These are phyloP conservation scores for Meloidogyne floridensis DNA, from an alignment of 1,140 invertebrate species.

Conservation along the genomic window DNA sequence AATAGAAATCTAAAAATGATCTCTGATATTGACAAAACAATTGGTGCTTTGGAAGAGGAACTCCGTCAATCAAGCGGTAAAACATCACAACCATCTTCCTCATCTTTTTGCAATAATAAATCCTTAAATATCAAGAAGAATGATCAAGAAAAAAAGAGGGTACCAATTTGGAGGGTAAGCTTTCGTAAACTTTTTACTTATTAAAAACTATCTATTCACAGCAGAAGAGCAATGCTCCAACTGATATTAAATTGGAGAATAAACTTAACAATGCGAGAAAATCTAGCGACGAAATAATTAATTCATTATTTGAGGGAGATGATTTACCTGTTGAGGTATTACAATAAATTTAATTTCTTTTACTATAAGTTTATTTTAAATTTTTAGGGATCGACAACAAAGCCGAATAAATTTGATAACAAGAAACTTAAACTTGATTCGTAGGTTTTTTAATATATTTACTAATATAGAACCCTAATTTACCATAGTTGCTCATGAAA, in stretches of 20 bases:
- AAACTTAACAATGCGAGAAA: neutral
- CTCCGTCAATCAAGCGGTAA: conserved; percentile 11
- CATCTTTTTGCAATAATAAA: neutral
- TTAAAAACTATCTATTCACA: neutral
- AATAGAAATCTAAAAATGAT: conserved; percentile 8
- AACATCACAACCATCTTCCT: neutral
- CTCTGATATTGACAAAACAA: conserved; percentile 18
- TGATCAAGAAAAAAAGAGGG: neutral
- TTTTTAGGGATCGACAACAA: neutral
- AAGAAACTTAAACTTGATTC: neutral
- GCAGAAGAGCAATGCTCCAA: neutral
- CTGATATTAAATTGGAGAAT: neutral
- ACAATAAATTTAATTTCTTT: neutral
- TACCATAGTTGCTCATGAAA: too few species aligned
- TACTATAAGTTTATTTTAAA: neutral
- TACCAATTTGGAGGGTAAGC: conserved; percentile 25
- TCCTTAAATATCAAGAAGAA: neutral
- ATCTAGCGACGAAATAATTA: neutral
- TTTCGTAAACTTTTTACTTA: neutral
- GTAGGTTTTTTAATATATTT: neutral
- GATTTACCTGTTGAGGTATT: neutral
- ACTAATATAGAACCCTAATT: too few species aligned
- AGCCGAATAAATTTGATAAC: neutral
- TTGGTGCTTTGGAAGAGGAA: neutral
- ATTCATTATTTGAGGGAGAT: neutral